These are phyloP conservation scores for Drosophila paucipuncta DNA, from an alignment of 2,888 invertebrate species.

Conservation along the genomic window DNA sequence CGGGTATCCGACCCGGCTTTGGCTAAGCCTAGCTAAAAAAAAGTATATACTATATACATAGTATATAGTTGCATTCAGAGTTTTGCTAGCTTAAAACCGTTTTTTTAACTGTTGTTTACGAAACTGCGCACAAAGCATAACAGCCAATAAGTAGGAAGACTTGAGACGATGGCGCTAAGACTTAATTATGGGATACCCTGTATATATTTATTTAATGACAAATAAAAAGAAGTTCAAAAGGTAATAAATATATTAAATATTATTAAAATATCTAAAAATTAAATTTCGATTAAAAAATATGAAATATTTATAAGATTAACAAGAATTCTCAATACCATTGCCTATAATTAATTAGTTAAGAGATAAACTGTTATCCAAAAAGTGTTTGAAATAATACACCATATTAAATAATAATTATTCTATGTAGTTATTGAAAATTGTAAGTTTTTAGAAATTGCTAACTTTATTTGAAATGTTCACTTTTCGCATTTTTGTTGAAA, in stretches of 20 bases:
- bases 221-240: rapidly evolving
- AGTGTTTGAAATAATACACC: too few relatives aligned
- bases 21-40: slow-evolving; percentile 10
- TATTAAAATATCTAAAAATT: not conserved
- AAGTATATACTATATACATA: not conserved
- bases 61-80: slow-evolving; percentile 31
- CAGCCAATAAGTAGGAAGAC: not conserved
- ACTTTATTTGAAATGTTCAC: not conserved
- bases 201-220: not conserved
- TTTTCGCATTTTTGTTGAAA: not conserved
- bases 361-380: too few relatives aligned
- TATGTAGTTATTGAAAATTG: not conserved
- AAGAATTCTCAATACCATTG: not conserved
- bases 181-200: not conserved
- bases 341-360: too few relatives aligned
- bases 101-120: slow-evolving; percentile 49
- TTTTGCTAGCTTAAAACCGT: slow-evolving; percentile 45
- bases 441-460: not conserved
- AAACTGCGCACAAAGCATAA: slow-evolving; percentile 43
- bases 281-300: not conserved
- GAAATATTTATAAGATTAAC: not conserved
- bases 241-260: not conserved
- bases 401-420: not conserved
- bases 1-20: slow-evolving; percentile 35
- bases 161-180: too few relatives aligned